A percentile compares a stretch with the other conserved stretches of the same genome.
These are phyloP conservation scores for Chinchilla lanigera DNA, from an alignment of 2,113 vertebrate genomes.

Conservation along the genomic window DNA sequence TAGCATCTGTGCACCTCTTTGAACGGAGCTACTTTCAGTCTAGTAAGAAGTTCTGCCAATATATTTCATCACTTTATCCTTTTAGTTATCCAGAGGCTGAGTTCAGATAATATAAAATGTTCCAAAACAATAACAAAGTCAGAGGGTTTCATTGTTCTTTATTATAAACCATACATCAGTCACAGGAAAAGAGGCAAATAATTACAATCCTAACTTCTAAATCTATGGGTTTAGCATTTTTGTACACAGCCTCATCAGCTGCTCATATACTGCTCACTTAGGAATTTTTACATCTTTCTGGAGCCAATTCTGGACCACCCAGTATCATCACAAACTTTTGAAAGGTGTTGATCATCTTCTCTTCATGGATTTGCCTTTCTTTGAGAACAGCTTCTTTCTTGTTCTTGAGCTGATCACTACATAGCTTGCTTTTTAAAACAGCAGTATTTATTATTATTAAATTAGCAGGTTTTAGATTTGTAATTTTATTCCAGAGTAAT, in stretches of 20 bases:
- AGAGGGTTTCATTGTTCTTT: neutral
- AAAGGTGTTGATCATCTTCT: neutral
- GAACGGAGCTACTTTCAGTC: neutral
- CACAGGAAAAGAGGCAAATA: neutral
- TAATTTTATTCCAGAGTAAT: slow-evolving; percentile 31
- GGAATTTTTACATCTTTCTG: neutral
- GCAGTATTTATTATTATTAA: neutral
- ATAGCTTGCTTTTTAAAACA: neutral
- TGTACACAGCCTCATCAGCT: neutral
- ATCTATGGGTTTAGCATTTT: neutral
- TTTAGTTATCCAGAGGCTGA: neutral
- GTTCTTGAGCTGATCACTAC: neutral
- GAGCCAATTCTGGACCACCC: neutral
- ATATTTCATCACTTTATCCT: neutral
- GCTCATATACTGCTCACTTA: neutral
- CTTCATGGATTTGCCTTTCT: neutral
- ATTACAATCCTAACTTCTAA: neutral
- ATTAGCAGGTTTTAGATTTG: neutral
- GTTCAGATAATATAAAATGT: slow-evolving; percentile 10
- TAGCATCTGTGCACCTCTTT: neutral
- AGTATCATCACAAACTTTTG: neutral
- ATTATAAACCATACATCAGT: neutral
- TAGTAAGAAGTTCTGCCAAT: neutral
- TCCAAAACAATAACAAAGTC: neutral
- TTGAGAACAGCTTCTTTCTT: neutral